Percentiles rank a stretch among this genome's conserved stretches.
Conservation (phyloP, 2,888 invertebrate genomes). For the Andrena trimmerana region DNA sequence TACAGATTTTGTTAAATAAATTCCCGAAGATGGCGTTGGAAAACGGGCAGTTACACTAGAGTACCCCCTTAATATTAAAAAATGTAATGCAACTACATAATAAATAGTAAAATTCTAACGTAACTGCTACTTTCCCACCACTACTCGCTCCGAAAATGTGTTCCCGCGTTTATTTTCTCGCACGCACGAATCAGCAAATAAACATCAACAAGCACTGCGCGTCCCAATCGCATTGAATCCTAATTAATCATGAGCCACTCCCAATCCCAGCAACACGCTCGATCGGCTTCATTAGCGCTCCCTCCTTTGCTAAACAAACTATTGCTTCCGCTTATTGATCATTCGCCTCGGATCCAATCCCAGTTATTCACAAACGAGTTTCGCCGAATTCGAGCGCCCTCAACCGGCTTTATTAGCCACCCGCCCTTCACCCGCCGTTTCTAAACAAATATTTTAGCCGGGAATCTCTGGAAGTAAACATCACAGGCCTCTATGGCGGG, state of each 20-base stretch:
- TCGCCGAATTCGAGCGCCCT: no score
- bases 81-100: constrained; percentile 2
- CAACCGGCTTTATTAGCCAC: no score
- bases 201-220: constrained; percentile 6
- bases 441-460: no score
- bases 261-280: background rate
- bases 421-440: no score
- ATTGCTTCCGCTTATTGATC: constrained; percentile 4
- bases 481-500: background rate
- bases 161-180: constrained; percentile 1
- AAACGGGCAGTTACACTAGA: no score
- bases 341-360: background rate
- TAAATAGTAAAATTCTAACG: no score
- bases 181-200: background rate
- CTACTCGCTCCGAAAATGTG: constrained; percentile 15
- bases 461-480: constrained; percentile 27
- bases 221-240: background rate
- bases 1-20: no score
- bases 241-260: constrained; percentile 3
- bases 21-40: no score
- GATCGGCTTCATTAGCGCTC: background rate
- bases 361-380: background rate
- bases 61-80: background rate
- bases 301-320: constrained; percentile 1
- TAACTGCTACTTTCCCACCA: constrained; percentile 20